Evolutionary conservation across 2,113 vertebrate genomes (phyloP).

Genomic region (Thunnus thynnus): DNA sequence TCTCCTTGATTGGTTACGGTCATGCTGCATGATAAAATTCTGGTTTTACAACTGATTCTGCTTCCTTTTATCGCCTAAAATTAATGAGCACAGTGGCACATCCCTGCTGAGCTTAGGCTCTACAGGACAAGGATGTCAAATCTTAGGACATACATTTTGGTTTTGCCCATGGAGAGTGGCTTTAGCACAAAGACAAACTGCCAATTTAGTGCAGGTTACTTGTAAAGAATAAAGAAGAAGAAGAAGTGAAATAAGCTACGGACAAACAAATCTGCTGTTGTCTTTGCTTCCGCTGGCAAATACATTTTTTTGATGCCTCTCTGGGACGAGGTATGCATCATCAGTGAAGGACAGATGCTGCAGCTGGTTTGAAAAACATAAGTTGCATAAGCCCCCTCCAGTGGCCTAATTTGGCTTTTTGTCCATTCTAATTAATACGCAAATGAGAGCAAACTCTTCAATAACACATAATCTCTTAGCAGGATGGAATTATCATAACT

Average conservation of each 20-base stretch:
- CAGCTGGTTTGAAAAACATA: conserved; percentile 47
- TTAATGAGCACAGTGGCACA: not conserved
- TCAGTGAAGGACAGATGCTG: conserved; percentile 34
- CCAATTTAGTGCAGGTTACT: not conserved
- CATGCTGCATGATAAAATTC: not conserved
- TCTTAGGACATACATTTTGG: not conserved
- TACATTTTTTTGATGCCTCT: not conserved
- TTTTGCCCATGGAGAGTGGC: not conserved
- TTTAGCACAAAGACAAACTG: not conserved
- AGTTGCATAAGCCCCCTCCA: conserved; percentile 51
- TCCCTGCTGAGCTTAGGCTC: not conserved
- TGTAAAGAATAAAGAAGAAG: not conserved
- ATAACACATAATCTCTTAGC: conserved; percentile 52
- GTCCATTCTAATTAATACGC: conserved; percentile 55
- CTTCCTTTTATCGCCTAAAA: not conserved
- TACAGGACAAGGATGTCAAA: too few relatives aligned
- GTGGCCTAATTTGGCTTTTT: conserved; percentile 53
- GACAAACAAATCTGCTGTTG: not conserved
- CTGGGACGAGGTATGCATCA: conserved; percentile 15
- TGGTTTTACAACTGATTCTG: not conserved
- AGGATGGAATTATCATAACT: conserved; percentile 64
- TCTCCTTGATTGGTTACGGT: not conserved
- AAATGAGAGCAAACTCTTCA: conserved; percentile 62
- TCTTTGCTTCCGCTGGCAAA: conserved; percentile 5
- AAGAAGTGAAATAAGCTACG: too few relatives aligned